A percentile compares a stretch with the other conserved stretches of the same genome.
These are phyloP conservation scores for Dolichopus griseipennis DNA, from an alignment of 2,888 invertebrate genomes.

Conservation along the genomic window DNA sequence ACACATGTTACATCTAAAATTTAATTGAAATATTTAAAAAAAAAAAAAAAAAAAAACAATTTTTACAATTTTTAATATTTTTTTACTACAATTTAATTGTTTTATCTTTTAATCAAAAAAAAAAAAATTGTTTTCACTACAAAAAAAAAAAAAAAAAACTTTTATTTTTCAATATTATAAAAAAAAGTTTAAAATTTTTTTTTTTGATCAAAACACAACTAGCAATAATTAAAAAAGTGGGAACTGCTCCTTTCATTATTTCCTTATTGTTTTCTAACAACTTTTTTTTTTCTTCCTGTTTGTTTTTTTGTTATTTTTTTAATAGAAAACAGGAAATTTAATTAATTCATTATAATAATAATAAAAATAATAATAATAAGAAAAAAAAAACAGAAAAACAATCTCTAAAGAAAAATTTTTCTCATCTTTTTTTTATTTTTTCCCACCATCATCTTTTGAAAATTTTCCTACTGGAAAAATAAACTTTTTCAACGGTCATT, in stretches of 20 bases:
- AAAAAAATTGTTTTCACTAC: no score
- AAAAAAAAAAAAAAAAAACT: no score
- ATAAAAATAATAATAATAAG: no score
- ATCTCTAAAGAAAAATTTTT: neutral
- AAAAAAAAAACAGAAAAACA: no score
- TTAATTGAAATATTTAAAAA: no score
- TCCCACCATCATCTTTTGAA: neutral
- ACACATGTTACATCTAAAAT: no score
- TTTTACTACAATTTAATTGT: no score
- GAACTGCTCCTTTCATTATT: neutral
- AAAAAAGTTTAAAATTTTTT: no score
- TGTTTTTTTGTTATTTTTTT: neutral
- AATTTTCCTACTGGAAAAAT: neutral
- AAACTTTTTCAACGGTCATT: constrained; percentile 2
- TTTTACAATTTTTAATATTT: no score
- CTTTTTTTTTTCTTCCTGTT: neutral
- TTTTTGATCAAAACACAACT: neutral
- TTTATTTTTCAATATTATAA: no score
- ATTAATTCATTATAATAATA: neutral
- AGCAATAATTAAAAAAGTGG: neutral
- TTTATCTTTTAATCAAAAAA: no score
- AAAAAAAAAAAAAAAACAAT: no score
- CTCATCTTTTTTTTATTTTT: neutral
- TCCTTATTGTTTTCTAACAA: neutral
- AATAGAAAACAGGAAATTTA: neutral